Evolutionary conservation across 2,888 invertebrate species (phyloP), one percentile per base, ranked within the genome.

Genomic region (Aethes cnicana): DNA sequence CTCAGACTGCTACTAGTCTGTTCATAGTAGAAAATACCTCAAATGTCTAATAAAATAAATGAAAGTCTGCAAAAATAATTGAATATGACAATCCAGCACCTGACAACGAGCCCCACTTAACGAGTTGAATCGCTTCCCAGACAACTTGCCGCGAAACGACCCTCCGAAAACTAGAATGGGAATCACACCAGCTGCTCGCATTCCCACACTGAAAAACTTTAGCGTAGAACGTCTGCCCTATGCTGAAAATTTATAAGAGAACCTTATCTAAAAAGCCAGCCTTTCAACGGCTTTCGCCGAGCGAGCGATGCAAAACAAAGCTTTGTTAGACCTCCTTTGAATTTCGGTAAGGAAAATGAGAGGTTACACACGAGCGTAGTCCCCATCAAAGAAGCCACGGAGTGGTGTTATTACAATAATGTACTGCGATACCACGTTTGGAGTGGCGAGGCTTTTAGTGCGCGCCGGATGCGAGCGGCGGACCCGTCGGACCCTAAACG

Each of bases 281-380:
- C 79, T 86, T 86, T 87, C 85, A 86, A 69, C 75, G 73, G 81
- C 79, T 80, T 78, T 77, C 73, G 77, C 66, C 66, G 71, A 78
- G 79, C 80, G 78, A 73, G 81, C 82, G 81, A 85, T 83, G 87
- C 84, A 86, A 87, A 88, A 87, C 85, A 88, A 88, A 85, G 87
- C 87, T 85, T 88, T 87, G 87, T 84, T 81, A 75, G 77, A 75
- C 75, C 81, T 81, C 81, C 87, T 89, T 88, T 89, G 86, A 87
- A 87, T 86, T 89, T 89, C 66, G 86, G 85, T 79, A 79, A 81
- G 83, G 87, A 87, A 87, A 87, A 88, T 86, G 84, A 85, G 83
- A 82, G 86, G 85, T 83, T 85, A 83, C 84, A 84, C 79, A 82
- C 78, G 76, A 72, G 71, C 74, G 49, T 69, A 64, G 69, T 64